phyloP scores from a whole-genome alignment of 1,140 invertebrate genomes.

The Proctacanthus coquilletti region DNA sequence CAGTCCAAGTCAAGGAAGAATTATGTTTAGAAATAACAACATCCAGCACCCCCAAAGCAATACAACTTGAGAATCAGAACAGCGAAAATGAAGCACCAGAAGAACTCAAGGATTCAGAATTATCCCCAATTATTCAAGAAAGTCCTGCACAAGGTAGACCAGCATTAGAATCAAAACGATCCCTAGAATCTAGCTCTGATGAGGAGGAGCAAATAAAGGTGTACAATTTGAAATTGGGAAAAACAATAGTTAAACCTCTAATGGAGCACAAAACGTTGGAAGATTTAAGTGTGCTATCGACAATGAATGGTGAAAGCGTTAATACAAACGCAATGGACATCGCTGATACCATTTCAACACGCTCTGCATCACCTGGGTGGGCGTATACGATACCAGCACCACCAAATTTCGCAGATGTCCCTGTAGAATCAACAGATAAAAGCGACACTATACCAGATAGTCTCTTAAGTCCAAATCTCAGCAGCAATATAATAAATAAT shows the following conservation, averaged over 20 bases:
- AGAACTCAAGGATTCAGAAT: too few relatives aligned
- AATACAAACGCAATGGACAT: constrained; percentile 9
- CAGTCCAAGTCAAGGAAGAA: too few relatives aligned
- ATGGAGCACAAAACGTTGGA: background rate
- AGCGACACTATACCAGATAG: background rate
- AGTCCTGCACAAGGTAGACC: too few relatives aligned
- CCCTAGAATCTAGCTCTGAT: constrained; percentile 24
- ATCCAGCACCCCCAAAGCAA: too few relatives aligned
- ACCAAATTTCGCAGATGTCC: constrained; percentile 21
- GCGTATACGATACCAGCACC: constrained; percentile 16
- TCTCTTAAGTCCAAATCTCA: too few relatives aligned
- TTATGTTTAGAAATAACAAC: too few relatives aligned
- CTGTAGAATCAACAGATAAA: background rate
- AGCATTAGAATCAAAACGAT: constrained; percentile 6
- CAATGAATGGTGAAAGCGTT: background rate
- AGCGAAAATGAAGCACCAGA: too few relatives aligned
- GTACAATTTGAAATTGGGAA: constrained; percentile 26
- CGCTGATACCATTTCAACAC: constrained; percentile 21
- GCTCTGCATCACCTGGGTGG: constrained; percentile 17
- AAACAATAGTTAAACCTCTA: constrained; percentile 16
- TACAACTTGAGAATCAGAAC: too few relatives aligned
- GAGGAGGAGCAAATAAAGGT: constrained; percentile 27
- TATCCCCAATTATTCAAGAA: too few relatives aligned
- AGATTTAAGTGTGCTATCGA: background rate
- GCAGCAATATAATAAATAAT: background rate